Evolutionary conservation across 2,888 invertebrate genomes (phyloP).

Genomic region (Ethmia dodecea): DNA sequence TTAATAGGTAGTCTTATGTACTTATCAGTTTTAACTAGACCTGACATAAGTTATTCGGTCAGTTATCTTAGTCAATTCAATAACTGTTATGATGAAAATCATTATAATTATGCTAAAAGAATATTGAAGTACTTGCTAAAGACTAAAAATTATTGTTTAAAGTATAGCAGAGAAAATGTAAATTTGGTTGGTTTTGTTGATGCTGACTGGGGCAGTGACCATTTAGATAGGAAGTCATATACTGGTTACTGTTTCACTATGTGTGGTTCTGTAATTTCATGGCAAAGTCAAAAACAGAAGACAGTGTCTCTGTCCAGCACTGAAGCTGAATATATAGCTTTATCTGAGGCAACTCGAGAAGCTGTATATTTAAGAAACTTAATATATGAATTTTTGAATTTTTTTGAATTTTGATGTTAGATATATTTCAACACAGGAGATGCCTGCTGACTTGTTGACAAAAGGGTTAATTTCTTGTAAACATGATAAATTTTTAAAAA

Average conservation of each 20-base stretch:
- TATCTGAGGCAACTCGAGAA: slow-evolving; percentile 10
- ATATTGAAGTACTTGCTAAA: slow-evolving; percentile 7
- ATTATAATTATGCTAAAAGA: slow-evolving; percentile 7
- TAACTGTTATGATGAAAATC: slow-evolving; percentile 5
- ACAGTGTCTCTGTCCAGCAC: slow-evolving; percentile 11
- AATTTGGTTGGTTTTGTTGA: slow-evolving; percentile 1
- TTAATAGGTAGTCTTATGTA: slow-evolving; percentile 7
- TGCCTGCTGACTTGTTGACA: too few species aligned
- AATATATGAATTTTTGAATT: slow-evolving; percentile 10
- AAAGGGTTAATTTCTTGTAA: too few species aligned
- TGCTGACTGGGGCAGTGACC: slow-evolving; percentile 4
- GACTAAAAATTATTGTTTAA: slow-evolving; percentile 5
- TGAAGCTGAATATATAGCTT: slow-evolving; percentile 8
- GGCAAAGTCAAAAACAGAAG: slow-evolving; percentile 9
- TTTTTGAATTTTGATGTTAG: too few species aligned
- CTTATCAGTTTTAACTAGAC: slow-evolving; percentile 6
- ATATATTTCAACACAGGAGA: too few species aligned
- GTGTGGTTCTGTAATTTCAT: slow-evolving; percentile 6
- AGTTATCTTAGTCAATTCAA: slow-evolving; percentile 10
- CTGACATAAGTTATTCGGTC: slow-evolving; percentile 6
- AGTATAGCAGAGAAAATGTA: background rate
- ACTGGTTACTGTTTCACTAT: slow-evolving; percentile 6
- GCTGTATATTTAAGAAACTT: slow-evolving; percentile 15
- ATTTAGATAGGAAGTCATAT: slow-evolving; percentile 1
- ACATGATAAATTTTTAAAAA: too few species aligned